Evolutionary conservation across 2,888 invertebrate genomes (phyloP), one percentile per base, ranked within the genome.

Genomic region (Tethea ocularis): DNA sequence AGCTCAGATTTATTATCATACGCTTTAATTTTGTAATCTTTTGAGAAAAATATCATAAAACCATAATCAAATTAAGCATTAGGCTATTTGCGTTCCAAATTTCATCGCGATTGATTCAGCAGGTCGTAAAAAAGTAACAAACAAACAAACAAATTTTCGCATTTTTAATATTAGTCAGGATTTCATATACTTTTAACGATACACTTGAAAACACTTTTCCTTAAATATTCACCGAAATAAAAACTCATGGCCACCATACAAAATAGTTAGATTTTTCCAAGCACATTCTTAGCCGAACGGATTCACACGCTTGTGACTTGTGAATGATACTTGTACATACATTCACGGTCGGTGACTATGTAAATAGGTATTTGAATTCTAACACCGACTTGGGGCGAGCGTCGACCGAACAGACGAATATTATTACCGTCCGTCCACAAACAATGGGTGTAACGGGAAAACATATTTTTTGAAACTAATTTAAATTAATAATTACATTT

Each of bases 301-400:
- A 86, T 91, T 91, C 91, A 91, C 91, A 91, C 91, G 90, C 80
- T 79, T 75, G 69, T 58, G 67, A 74, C 70, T 76, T 69, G 76
- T 81, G 79, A 81, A 78, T 84, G 80, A 82, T 83, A 84, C 79
- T 66, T 71, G 65, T 68, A 74, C 75, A 83, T 78, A 84, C 79
- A 82, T 90, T 89, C 87, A 90, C 91, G 91, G 91, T 90, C 84
- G 82, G 80, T 89, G 90, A 79, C 85, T 91, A 91, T 90, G 91
- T 89, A 89, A 89, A 89, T 90, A 84, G 75, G 78, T 74, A 80
- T 86, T 82, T 82, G 80, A 83, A 86, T 84, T 78, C 78, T 74
- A 80, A 71, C 77, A 78, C 67, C 72, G 65, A 71, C 72, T 68
- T 63, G 64, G 64, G 79, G 68, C 76, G 78, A 77, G 78, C 77